phyloP scores from a whole-genome alignment of 1,140 invertebrate species.

The Drosophila jambulina region DNA sequence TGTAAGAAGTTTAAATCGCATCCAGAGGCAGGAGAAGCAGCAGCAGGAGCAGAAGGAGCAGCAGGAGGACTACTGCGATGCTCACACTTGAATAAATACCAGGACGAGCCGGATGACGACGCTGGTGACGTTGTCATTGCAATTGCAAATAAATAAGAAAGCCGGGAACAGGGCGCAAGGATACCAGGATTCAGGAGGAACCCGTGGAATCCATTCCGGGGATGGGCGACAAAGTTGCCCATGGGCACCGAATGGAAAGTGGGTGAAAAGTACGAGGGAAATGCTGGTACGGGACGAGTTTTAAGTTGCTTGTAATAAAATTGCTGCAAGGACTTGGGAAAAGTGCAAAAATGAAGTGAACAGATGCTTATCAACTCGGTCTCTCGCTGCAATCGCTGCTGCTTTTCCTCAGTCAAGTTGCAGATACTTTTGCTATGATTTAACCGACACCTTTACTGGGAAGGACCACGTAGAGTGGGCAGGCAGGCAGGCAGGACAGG shows the following conservation, averaged over 20 bases:
- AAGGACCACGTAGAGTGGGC: background rate
- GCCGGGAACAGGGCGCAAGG: slow-evolving; percentile 29
- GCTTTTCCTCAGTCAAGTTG: slow-evolving; percentile 21
- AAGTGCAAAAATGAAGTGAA: slow-evolving; percentile 82
- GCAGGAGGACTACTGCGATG: slow-evolving; percentile 41
- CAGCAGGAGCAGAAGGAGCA: slow-evolving; percentile 19
- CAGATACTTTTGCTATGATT: slow-evolving; percentile 66
- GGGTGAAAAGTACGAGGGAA: background rate
- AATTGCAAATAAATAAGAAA: slow-evolving; percentile 83
- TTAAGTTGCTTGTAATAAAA: slow-evolving; percentile 82
- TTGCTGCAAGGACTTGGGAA: slow-evolving; percentile 68
- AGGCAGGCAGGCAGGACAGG: background rate
- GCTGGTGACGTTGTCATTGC: slow-evolving; percentile 68
- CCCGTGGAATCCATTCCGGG: slow-evolving; percentile 33
- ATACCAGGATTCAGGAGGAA: slow-evolving; percentile 36
- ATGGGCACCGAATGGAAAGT: background rate
- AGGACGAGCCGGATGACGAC: slow-evolving; percentile 67
- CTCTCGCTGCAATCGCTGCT: slow-evolving; percentile 33
- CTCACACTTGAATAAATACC: slow-evolving; percentile 81
- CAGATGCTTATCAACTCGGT: slow-evolving; percentile 74
- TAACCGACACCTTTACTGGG: slow-evolving; percentile 54
- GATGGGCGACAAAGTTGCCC: slow-evolving; percentile 65
- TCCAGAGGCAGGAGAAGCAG: slow-evolving; percentile 39
- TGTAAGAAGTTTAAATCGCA: slow-evolving; percentile 83
- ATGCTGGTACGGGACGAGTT: slow-evolving; percentile 40